Percentiles rank a stretch among this genome's conserved stretches.
These are phyloP conservation scores for Lasioglossum morio DNA, from an alignment of 2,888 invertebrate genomes.

Conservation along the genomic window DNA sequence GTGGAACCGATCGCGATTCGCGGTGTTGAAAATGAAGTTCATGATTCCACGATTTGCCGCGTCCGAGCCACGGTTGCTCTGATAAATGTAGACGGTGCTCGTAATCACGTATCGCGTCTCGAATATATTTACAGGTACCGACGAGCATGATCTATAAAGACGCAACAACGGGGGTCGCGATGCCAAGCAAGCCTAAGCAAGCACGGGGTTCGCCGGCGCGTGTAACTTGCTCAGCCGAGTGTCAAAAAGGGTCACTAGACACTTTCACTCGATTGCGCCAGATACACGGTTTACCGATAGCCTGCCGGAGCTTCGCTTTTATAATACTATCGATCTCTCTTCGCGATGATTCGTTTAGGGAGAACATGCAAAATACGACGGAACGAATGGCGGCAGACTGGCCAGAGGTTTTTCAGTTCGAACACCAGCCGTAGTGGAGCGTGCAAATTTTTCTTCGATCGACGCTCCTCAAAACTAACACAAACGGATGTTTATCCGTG, in stretches of 20 bases:
- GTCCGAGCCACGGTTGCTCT: neutral
- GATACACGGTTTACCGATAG: slow-evolving; percentile 75
- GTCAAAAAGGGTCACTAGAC: slow-evolving; percentile 78
- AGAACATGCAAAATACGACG: slow-evolving; percentile 43
- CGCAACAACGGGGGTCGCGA: slow-evolving; percentile 49
- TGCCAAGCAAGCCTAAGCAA: slow-evolving; percentile 33
- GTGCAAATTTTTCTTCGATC: too few species aligned
- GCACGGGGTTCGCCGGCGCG: slow-evolving; percentile 68
- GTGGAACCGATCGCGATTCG: too few species aligned
- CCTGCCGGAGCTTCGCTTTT: slow-evolving; percentile 61
- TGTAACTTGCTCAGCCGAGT: slow-evolving; percentile 72
- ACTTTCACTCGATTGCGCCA: slow-evolving; percentile 82
- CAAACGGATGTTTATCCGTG: too few species aligned
- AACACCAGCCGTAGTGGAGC: neutral
- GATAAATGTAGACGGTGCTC: slow-evolving; percentile 33
- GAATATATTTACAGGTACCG: slow-evolving; percentile 60
- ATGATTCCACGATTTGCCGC: neutral
- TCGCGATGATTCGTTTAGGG: slow-evolving; percentile 63
- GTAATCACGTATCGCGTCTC: slow-evolving; percentile 52
- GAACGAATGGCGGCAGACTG: neutral
- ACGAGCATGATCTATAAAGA: slow-evolving; percentile 48
- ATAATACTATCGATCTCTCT: slow-evolving; percentile 69
- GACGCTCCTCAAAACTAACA: too few species aligned
- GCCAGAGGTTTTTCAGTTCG: neutral
- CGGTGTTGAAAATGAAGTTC: neutral